These are phyloP conservation scores for Symphodus melops DNA, from an alignment of 2,113 vertebrate genomes.

Conservation along the genomic window DNA sequence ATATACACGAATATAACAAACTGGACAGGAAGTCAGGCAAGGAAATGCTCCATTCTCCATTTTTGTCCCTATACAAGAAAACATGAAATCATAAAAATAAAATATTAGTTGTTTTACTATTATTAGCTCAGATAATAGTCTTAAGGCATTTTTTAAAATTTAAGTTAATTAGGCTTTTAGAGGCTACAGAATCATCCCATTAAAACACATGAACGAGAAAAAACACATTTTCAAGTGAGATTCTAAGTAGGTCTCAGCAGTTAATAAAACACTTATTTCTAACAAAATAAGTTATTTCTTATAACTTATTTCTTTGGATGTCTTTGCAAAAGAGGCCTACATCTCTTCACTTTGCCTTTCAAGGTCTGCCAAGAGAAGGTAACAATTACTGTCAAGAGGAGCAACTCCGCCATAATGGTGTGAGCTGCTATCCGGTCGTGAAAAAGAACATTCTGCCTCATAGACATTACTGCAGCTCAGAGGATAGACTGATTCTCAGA, in stretches of 20 bases:
- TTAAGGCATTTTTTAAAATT: too few species aligned
- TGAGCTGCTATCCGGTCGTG: not conserved
- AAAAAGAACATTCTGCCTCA: not conserved
- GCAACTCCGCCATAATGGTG: slow-evolving; percentile 8
- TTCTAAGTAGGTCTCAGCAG: not conserved
- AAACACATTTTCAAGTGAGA: not conserved
- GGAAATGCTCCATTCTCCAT: too few species aligned
- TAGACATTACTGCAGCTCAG: not conserved
- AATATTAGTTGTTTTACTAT: too few species aligned
- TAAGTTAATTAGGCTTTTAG: too few species aligned
- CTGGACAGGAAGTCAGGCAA: too few species aligned
- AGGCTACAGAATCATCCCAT: too few species aligned
- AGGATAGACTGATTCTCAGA: not conserved
- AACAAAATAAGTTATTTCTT: not conserved
- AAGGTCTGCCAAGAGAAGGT: slow-evolving; percentile 19
- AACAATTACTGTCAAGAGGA: slow-evolving; percentile 32
- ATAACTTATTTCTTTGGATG: not conserved
- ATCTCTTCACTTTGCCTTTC: slow-evolving; percentile 5
- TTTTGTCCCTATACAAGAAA: too few species aligned
- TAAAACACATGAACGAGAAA: too few species aligned
- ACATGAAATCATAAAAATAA: too few species aligned
- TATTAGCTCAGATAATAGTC: too few species aligned
- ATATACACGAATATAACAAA: too few species aligned
- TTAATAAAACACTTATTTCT: not conserved
- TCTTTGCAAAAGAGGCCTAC: not conserved